A percentile compares a stretch with the other conserved stretches of the same genome.
These are phyloP conservation scores for Bactericera cockerelli DNA, from an alignment of 1,140 invertebrate genomes.

Conservation along the genomic window DNA sequence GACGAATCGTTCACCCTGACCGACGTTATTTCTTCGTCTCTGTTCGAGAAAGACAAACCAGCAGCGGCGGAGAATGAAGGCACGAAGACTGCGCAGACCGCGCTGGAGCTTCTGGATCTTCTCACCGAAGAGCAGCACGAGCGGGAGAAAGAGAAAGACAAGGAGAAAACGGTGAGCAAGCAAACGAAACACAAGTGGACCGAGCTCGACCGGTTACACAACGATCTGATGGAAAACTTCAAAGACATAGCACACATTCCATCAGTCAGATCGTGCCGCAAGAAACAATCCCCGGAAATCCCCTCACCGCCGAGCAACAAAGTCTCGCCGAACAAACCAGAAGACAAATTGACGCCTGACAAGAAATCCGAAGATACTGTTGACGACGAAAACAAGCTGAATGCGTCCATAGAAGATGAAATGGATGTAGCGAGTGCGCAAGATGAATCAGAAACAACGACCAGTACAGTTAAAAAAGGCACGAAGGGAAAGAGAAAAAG, in stretches of 20 bases:
- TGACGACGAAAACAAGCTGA: not conserved
- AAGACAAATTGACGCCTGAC: too few species aligned
- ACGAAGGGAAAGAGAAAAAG: not conserved
- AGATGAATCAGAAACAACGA: too few species aligned
- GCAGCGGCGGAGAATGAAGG: not conserved
- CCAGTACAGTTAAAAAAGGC: not conserved
- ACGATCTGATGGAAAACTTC: slow-evolving; percentile 3
- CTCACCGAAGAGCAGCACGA: not conserved
- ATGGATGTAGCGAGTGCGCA: too few species aligned
- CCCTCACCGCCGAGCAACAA: not conserved
- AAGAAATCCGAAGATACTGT: not conserved
- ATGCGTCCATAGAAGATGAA: not conserved
- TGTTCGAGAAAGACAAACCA: not conserved
- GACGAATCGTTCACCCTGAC: not conserved
- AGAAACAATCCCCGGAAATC: not conserved
- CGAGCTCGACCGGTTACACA: not conserved
- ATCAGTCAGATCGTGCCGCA: not conserved
- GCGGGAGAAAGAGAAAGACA: not conserved
- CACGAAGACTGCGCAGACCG: not conserved
- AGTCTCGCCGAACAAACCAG: too few species aligned
- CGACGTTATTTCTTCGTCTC: not conserved
- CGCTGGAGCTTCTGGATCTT: not conserved
- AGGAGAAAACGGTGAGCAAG: not conserved
- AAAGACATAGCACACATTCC: not conserved
- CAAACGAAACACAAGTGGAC: not conserved